Percentiles rank a stretch among this genome's conserved stretches.
Evolutionary conservation across 2,113 vertebrate genomes (phyloP).

Genomic region (Atherinomorus stipes): DNA sequence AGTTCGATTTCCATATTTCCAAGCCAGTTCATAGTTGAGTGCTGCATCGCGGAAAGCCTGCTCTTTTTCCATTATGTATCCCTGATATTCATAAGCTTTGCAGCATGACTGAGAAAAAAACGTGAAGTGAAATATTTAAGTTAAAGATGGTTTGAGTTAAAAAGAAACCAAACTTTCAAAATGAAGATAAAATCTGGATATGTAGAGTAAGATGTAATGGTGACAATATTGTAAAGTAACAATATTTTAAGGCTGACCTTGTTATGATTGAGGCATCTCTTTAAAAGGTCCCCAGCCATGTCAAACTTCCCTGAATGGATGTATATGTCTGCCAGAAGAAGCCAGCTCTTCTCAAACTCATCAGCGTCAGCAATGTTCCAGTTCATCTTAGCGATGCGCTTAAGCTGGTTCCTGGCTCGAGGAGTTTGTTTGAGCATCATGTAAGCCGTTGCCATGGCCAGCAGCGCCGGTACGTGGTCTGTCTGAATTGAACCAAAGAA

Average conservation of each 20-base stretch:
- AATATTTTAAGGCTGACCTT: constrained; percentile 80
- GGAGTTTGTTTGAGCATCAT: constrained; percentile 98
- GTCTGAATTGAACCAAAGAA: constrained; percentile 82
- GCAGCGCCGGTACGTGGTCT: constrained; percentile 93
- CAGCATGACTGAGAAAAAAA: constrained; percentile 90
- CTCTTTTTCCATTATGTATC: constrained; percentile 99
- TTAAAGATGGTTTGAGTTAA: neutral
- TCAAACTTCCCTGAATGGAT: constrained; percentile 97
- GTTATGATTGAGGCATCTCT: constrained; percentile 92
- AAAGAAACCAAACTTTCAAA: neutral
- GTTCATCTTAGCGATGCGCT: constrained; percentile 95
- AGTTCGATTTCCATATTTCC: constrained; percentile 92
- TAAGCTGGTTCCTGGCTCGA: constrained; percentile 94
- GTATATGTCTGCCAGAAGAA: constrained; percentile 96
- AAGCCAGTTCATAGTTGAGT: constrained; percentile 95
- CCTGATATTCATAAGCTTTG: constrained; percentile 98
- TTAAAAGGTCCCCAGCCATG: constrained; percentile 92
- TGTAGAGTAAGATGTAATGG: neutral
- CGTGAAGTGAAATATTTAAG: constrained; percentile 16
- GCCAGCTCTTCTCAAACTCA: constrained; percentile 98
- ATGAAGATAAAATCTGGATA: neutral
- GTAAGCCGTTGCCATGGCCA: constrained; percentile 96
- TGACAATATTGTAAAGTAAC: neutral
- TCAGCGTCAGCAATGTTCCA: constrained; percentile 96
- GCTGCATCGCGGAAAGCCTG: constrained; percentile 94